phyloP scores from a whole-genome alignment of 1,140 invertebrate species.

The Lanistes nyassanus region DNA sequence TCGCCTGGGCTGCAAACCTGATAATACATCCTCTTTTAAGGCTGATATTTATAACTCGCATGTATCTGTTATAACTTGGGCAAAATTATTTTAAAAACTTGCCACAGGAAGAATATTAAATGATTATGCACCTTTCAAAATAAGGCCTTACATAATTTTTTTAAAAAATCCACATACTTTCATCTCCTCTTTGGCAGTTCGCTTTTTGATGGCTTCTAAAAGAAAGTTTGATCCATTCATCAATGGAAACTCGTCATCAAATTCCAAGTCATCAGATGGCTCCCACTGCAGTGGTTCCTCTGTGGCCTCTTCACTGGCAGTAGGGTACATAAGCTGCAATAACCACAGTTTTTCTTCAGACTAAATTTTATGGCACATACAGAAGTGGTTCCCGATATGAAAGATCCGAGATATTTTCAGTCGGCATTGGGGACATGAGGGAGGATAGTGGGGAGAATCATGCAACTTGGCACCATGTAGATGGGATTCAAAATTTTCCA shows the following conservation, averaged over 20 bases:
- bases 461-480: too few species aligned
- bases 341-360: neutral
- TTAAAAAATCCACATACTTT: slow-evolving; percentile 11
- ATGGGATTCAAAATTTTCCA: too few species aligned
- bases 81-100: too few species aligned
- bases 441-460: too few species aligned
- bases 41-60: too few species aligned
- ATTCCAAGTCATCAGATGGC: slow-evolving; percentile 51
- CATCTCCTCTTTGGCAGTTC: neutral
- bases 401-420: too few species aligned
- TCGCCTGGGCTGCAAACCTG: slow-evolving; percentile 9
- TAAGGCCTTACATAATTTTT: too few species aligned
- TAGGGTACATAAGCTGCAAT: slow-evolving; percentile 45
- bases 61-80: too few species aligned
- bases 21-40: neutral
- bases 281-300: slow-evolving; percentile 57
- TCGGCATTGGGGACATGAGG: too few species aligned
- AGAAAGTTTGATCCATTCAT: slow-evolving; percentile 24
- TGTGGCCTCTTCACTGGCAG: slow-evolving; percentile 52
- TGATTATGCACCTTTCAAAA: too few species aligned
- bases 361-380: neutral
- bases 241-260: slow-evolving; percentile 54
- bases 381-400: too few species aligned
- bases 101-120: too few species aligned
- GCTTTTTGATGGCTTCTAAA: slow-evolving; percentile 17